These are phyloP conservation scores for Anguilla obscura DNA, from an alignment of 2,797 vertebrate species.

Conservation along the genomic window DNA sequence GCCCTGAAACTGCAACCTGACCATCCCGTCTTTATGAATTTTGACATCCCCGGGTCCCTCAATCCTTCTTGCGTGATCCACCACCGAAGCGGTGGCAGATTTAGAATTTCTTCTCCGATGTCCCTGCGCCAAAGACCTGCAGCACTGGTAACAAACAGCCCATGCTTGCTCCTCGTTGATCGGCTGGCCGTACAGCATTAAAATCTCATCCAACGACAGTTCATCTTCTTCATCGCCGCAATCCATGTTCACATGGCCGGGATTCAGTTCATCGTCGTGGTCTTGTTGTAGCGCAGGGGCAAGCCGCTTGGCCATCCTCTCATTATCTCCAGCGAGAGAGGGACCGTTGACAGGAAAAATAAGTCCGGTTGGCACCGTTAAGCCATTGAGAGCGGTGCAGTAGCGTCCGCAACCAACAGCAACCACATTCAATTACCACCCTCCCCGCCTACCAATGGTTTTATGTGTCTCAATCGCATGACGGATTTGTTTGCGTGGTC, in stretches of 20 bases:
- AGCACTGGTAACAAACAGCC: conserved; percentile 95
- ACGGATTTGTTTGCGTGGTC: conserved; percentile 47
- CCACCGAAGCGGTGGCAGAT: conserved; percentile 50
- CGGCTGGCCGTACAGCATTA: conserved; percentile 88
- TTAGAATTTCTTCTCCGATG: conserved; percentile 48
- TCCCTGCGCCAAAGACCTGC: conserved; percentile 68
- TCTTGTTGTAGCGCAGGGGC: conserved; percentile 57
- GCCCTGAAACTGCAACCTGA: conserved; percentile 61
- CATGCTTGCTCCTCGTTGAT: conserved; percentile 98
- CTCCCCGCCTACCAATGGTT: conserved; percentile 41
- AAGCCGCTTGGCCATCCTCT: conserved; percentile 68
- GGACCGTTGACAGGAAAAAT: conserved; percentile 49
- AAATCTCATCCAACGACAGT: conserved; percentile 84
- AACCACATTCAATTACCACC: conserved; percentile 27
- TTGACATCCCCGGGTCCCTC: conserved; percentile 72
- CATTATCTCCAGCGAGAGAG: conserved; percentile 65
- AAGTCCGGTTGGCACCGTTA: conserved; percentile 41
- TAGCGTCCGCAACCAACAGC: conserved; percentile 17
- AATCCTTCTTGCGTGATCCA: conserved; percentile 50
- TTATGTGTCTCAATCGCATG: conserved; percentile 50
- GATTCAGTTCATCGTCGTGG: conserved; percentile 47
- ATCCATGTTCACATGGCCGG: conserved; percentile 54
- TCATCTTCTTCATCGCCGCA: conserved; percentile 62
- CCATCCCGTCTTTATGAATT: conserved; percentile 81
- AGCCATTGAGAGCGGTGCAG: conserved; percentile 54